A percentile compares a stretch with the other conserved stretches of the same genome.
phyloP scores from a whole-genome alignment of 2,113 vertebrate species.

The Ivindomyrus marchei region DNA sequence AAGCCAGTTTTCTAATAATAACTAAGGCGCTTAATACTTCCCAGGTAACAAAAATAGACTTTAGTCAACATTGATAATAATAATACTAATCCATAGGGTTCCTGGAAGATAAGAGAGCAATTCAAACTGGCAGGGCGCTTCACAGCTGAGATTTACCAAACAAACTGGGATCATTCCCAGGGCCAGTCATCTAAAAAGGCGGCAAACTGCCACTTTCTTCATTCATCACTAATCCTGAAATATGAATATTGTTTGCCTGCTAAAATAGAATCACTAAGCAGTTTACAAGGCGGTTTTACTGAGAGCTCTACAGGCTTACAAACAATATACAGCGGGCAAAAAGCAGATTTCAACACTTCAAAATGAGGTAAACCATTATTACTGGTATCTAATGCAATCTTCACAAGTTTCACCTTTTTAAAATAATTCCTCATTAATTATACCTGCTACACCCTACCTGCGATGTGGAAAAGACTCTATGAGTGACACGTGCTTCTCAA shows the following conservation, averaged over 20 bases:
- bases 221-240: background rate
- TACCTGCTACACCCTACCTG: background rate
- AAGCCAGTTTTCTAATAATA: background rate
- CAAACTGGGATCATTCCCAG: background rate
- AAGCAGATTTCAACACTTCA: background rate
- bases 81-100: background rate
- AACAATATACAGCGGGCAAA: background rate
- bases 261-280: background rate
- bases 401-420: background rate
- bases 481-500: background rate
- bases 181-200: background rate
- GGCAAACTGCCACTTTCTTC: background rate
- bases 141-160: background rate
- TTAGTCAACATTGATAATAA: background rate
- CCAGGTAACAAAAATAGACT: background rate
- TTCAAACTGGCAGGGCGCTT: background rate
- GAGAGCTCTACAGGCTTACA: background rate
- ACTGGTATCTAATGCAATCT: background rate
- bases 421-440: background rate
- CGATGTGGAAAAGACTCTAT: background rate
- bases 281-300: background rate
- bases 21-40: background rate
- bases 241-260: background rate
- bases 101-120: background rate
- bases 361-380: background rate